Evolutionary conservation across 2,888 invertebrate species (phyloP).

Genomic region (Sphinx pinastri): DNA sequence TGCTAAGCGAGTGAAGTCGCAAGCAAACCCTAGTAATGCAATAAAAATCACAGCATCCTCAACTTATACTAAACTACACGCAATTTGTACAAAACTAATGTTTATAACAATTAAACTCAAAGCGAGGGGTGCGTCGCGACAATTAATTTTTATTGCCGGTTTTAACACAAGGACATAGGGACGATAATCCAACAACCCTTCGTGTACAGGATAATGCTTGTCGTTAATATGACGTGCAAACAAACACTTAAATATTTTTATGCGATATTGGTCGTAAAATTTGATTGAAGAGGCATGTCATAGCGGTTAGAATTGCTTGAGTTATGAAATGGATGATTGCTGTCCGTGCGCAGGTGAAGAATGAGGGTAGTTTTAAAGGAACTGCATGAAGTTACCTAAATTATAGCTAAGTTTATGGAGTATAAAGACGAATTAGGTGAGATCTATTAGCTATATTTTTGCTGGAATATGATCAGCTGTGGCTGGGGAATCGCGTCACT

Average conservation of each 20-base stretch:
- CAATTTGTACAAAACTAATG: slow-evolving; percentile 56
- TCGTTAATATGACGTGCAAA: slow-evolving; percentile 80
- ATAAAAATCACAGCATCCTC: neutral
- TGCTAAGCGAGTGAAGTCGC: too few species aligned
- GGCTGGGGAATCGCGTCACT: neutral
- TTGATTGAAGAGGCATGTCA: slow-evolving; percentile 77
- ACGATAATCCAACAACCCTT: slow-evolving; percentile 18
- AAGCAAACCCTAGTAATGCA: neutral
- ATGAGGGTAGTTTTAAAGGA: neutral
- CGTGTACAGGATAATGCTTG: slow-evolving; percentile 41
- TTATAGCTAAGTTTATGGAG: too few species aligned
- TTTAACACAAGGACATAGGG: slow-evolving; percentile 30
- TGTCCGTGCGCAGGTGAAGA: slow-evolving; percentile 10
- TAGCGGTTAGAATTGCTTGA: slow-evolving; percentile 36
- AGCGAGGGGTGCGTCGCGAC: slow-evolving; percentile 36
- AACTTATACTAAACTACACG: slow-evolving; percentile 25
- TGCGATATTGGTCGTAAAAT: slow-evolving; percentile 77
- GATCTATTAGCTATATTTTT: too few species aligned
- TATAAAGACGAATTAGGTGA: too few species aligned
- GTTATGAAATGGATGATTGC: slow-evolving; percentile 12
- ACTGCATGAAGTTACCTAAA: too few species aligned
- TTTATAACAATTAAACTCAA: slow-evolving; percentile 61
- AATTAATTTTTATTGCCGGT: slow-evolving; percentile 25
- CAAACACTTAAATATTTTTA: slow-evolving; percentile 83
- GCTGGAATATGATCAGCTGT: neutral